These are phyloP conservation scores for Aphodius granarius DNA, from an alignment of 2,888 invertebrate species.

Conservation along the genomic window DNA sequence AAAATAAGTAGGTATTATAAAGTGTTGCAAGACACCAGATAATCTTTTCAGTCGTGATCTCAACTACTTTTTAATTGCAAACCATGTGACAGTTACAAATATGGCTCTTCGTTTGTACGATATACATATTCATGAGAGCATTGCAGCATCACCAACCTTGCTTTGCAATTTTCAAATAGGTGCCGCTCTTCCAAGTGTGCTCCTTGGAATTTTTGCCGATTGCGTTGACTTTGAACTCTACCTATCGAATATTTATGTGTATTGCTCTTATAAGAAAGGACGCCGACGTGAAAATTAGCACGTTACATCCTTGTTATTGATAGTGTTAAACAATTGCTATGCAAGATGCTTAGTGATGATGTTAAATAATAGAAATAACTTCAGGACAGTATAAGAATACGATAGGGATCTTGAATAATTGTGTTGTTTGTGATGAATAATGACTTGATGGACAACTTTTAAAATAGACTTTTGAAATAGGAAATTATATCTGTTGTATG, in stretches of 20 bases:
- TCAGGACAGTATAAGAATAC: no score
- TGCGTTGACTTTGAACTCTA: background rate
- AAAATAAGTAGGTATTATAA: background rate
- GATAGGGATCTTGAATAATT: no score
- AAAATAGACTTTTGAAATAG: no score
- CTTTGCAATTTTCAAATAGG: background rate
- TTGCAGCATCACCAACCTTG: background rate
- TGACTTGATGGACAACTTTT: no score
- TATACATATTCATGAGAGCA: background rate
- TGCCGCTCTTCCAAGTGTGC: background rate
- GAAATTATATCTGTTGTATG: no score
- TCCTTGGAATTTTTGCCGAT: background rate
- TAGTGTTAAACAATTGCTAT: background rate
- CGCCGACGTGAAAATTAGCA: background rate
- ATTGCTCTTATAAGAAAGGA: background rate
- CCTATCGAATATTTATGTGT: background rate
- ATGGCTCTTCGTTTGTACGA: background rate
- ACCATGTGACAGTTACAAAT: background rate
- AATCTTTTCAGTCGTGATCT: background rate
- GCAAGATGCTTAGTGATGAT: no score
- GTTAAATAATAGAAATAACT: no score
- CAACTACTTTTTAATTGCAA: background rate
- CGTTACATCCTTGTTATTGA: background rate
- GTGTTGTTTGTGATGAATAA: no score
- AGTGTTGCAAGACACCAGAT: background rate